These are phyloP conservation scores for Alligator sinensis DNA, from an alignment of 2,113 vertebrate species.

Conservation along the genomic window DNA sequence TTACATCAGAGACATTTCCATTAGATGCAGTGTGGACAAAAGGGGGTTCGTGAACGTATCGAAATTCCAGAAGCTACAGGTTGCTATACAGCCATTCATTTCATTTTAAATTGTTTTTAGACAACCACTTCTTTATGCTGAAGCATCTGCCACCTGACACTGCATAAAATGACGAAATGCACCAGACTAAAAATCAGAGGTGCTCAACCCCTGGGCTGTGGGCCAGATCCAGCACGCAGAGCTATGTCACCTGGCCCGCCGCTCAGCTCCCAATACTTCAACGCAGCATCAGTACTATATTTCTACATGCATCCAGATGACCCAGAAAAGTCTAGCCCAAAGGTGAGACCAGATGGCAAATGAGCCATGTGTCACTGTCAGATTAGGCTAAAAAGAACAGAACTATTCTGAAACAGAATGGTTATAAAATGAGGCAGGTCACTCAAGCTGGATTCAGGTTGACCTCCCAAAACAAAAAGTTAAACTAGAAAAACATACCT, in stretches of 20 bases:
- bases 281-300: neutral
- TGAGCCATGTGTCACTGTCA: neutral
- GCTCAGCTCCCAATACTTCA: neutral
- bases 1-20: neutral
- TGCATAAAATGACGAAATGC: neutral
- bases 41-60: neutral
- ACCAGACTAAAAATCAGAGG: neutral
- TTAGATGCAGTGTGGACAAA: neutral
- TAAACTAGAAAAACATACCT: neutral
- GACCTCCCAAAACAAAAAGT: neutral
- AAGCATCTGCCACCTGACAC: neutral
- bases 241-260: too few species aligned
- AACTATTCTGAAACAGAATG: neutral
- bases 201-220: too few species aligned
- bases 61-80: neutral
- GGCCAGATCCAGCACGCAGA: too few species aligned
- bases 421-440: neutral
- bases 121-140: neutral
- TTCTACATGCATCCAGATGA: neutral
- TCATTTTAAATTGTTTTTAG: neutral
- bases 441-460: conserved; percentile 23
- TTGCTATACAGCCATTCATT: neutral
- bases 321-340: neutral
- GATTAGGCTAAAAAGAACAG: neutral
- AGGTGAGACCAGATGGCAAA: neutral